Conservation (phyloP, 92 coral and sea anemone genomes). For the Epizoanthus rinbou region DNA sequence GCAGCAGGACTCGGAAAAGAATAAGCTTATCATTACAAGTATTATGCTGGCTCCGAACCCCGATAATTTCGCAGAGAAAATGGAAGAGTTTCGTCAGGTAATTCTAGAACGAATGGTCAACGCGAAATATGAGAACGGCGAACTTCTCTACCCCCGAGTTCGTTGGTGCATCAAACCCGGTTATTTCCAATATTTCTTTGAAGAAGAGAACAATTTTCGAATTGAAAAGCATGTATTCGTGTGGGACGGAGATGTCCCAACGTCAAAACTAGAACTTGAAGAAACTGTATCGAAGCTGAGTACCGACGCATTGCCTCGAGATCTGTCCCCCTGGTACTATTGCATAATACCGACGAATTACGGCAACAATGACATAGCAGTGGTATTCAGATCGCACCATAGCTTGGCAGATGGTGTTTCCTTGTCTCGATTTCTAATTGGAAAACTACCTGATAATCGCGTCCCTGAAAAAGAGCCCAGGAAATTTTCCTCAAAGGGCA, state of each 20-base stretch:
- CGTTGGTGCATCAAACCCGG: conserved; percentile 72
- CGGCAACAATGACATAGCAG: conserved; percentile 55
- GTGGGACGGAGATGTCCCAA: conserved; percentile 73
- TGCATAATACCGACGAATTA: conserved; percentile 70
- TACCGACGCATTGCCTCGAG: conserved; percentile 59
- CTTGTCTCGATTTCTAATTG: conserved; percentile 62
- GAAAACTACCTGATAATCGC: conserved; percentile 65
- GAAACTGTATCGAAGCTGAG: conserved; percentile 69
- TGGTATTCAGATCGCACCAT: conserved; percentile 74
- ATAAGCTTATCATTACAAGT: conserved; percentile 66
- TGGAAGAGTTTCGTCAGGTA: conserved; percentile 54
- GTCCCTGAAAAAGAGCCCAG: conserved; percentile 53
- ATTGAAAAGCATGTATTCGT: conserved; percentile 79
- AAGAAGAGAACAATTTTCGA: conserved; percentile 69
- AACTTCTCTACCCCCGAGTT: conserved; percentile 63
- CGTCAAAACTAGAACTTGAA: conserved; percentile 78
- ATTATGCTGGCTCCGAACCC: conserved; percentile 46
- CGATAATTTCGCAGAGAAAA: conserved; percentile 41
- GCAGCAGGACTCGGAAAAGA: conserved; percentile 70
- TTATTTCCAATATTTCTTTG: conserved; percentile 84
- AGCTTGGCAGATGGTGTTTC: conserved; percentile 89
- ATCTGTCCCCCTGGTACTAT: conserved; percentile 78
- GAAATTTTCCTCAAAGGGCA: conserved; percentile 59
- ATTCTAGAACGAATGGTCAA: conserved; percentile 66
- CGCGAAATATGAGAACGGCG: conserved; percentile 58